Evolutionary conservation across 2,888 invertebrate genomes (phyloP).

Genomic region (Chaetogeoica ovagalla): DNA sequence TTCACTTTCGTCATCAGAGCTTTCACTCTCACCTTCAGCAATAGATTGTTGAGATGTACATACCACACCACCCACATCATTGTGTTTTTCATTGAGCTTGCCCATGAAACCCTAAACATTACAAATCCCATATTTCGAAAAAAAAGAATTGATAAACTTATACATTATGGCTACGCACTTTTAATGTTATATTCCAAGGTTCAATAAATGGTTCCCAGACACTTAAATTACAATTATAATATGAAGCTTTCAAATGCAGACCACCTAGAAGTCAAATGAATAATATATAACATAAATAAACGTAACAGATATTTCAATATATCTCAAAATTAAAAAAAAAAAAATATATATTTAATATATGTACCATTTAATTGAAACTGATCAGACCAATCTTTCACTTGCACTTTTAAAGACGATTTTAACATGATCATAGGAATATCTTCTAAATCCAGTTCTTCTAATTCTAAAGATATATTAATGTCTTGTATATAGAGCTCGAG

Average conservation of each 20-base stretch:
- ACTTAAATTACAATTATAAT: constrained; percentile 71
- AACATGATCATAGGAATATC: constrained; percentile 64
- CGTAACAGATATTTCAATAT: not conserved
- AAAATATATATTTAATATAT: constrained; percentile 10
- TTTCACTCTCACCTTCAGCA: constrained; percentile 61
- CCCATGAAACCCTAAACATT: constrained; percentile 30
- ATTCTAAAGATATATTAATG: constrained; percentile 35
- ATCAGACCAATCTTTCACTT: constrained; percentile 71
- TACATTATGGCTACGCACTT: constrained; percentile 59
- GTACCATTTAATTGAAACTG: constrained; percentile 62
- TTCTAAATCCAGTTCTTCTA: constrained; percentile 60
- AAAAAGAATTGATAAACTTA: not conserved
- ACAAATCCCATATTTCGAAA: not conserved
- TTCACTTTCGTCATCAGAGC: constrained; percentile 66
- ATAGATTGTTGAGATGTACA: constrained; percentile 30
- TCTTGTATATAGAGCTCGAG: constrained; percentile 42
- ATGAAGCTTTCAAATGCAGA: constrained; percentile 63
- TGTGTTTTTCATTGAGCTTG: constrained; percentile 19
- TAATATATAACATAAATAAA: not conserved
- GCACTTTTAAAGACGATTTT: constrained; percentile 65
- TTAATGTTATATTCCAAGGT: constrained; percentile 74
- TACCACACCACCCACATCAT: constrained; percentile 29
- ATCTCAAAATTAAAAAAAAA: not conserved
- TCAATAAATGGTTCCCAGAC: constrained; percentile 86
- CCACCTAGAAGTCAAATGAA: constrained; percentile 57